These are phyloP conservation scores for western clawed frog (Xenopus tropicalis) DNA, from an alignment of 2,113 vertebrate genomes.

Conservation along the genomic window DNA sequence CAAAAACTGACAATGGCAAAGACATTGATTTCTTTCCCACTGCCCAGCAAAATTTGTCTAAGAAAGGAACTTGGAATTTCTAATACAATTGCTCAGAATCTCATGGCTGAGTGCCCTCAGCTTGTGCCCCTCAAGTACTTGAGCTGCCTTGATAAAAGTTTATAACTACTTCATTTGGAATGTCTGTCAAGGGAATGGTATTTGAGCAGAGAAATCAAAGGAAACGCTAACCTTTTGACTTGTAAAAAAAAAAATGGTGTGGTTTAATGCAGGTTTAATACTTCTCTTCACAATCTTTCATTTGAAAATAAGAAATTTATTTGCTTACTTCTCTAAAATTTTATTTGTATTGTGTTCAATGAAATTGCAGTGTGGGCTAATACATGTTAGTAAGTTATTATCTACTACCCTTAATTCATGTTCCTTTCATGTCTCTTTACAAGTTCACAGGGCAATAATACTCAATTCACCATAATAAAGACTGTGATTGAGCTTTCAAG, in stretches of 20 bases:
- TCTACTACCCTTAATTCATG: too few species aligned
- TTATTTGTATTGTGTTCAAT: too few species aligned
- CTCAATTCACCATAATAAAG: too few species aligned
- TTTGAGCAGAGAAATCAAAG: constrained; percentile 10
- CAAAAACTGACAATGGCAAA: neutral
- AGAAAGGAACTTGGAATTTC: neutral
- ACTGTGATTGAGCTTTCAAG: too few species aligned
- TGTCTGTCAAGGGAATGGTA: neutral
- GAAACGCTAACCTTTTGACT: constrained; percentile 4
- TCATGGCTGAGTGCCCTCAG: neutral
- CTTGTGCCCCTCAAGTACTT: neutral
- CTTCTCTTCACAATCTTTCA: neutral
- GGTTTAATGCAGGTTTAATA: neutral
- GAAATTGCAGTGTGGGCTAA: too few species aligned
- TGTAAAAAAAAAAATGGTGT: neutral
- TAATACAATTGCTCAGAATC: constrained; percentile 7
- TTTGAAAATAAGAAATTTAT: too few species aligned
- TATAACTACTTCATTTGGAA: constrained; percentile 5
- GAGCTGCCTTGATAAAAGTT: constrained; percentile 8
- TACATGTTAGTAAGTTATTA: too few species aligned
- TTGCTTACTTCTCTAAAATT: too few species aligned
- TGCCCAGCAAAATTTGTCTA: neutral
- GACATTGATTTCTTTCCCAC: neutral
- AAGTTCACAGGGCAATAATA: too few species aligned
- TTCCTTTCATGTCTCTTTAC: too few species aligned